Evolutionary conservation across 2,888 invertebrate species (phyloP).

Genomic region (Spilosoma lubricipeda): DNA sequence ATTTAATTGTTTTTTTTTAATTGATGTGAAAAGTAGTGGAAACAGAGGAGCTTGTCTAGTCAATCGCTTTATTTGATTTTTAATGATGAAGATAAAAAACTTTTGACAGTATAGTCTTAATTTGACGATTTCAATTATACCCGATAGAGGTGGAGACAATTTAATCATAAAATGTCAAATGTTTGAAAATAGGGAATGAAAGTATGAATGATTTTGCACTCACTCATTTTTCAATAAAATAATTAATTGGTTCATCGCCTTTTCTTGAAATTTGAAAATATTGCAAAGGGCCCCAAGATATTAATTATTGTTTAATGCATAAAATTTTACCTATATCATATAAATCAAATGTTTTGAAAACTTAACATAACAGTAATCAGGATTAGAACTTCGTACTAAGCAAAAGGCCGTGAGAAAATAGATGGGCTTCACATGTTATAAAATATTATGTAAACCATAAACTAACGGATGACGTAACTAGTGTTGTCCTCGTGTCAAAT

Average conservation of each 20-base stretch:
- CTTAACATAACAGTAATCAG: background rate
- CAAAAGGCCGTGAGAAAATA: constrained; percentile 7
- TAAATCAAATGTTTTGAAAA: background rate
- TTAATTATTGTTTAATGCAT: background rate
- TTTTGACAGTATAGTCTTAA: background rate
- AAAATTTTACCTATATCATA: background rate
- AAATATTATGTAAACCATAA: constrained; percentile 16
- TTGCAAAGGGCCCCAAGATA: too few species aligned
- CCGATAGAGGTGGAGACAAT: too few species aligned
- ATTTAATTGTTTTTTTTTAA: background rate
- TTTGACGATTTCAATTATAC: background rate
- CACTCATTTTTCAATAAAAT: too few species aligned
- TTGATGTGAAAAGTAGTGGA: background rate
- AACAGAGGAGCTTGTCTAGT: background rate
- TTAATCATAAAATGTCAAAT: background rate
- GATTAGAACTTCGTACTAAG: background rate
- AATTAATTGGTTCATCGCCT: too few species aligned
- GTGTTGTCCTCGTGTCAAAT: constrained; percentile 18
- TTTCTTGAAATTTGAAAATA: too few species aligned
- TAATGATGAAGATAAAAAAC: background rate
- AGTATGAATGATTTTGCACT: background rate
- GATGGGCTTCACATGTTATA: background rate
- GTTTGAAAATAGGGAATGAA: background rate
- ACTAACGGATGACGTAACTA: constrained; percentile 1
- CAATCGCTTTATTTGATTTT: background rate